Evolutionary conservation across 2,113 vertebrate genomes (phyloP), one percentile per base, ranked within the genome.

Genomic region (Eolophus roseicapilla): DNA sequence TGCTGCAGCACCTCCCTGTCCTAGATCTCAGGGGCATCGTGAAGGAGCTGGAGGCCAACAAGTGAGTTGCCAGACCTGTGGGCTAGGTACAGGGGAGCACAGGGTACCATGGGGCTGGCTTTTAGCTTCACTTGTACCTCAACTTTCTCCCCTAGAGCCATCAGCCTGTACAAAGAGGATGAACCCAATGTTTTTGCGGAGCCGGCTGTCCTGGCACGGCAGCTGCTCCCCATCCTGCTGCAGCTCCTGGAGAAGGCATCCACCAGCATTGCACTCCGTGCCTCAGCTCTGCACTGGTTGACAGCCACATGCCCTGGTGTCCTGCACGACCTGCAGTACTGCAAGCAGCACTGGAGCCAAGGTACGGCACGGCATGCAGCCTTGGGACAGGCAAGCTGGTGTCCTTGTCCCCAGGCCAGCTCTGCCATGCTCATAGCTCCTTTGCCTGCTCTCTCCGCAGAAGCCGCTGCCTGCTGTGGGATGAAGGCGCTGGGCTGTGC

Each of bases 121-220:
- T 11, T 55, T 1, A 1, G 64, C 64, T 70, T 77, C 57, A 52
- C 16, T 28, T 62, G 23, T 10, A 1, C 44, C 55, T 80, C 0
- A 7, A 24, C 63, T 86, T 57, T 43, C 33, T 5, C 28, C 71
- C 25, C 33, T 95, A 99, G 99, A 96, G 86, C 92, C 10, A 19
- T 88, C 91, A 98, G 95, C 78, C 96, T 99, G 67, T 99, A 99
- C 82, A 98, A 98, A 83, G 98, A 98, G 92, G 99, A 99, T 2
- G 98, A 98, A 29, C 98, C 97, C 60, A 99, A 99, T 0, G 95
- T 99, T 92, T 99, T 98, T 96, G 98, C 98, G 1, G 99, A 99
- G 92, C 98, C 98, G 1, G 97, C 97, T 2, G 63, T 98, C 73
- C 97, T 99, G 95, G 97, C 97, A 0, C 76, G 37, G 49, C 96